A percentile compares a stretch with the other conserved stretches of the same genome.
Evolutionary conservation across 1,140 invertebrate species (phyloP).

Genomic region (Ooceraea biroi): DNA sequence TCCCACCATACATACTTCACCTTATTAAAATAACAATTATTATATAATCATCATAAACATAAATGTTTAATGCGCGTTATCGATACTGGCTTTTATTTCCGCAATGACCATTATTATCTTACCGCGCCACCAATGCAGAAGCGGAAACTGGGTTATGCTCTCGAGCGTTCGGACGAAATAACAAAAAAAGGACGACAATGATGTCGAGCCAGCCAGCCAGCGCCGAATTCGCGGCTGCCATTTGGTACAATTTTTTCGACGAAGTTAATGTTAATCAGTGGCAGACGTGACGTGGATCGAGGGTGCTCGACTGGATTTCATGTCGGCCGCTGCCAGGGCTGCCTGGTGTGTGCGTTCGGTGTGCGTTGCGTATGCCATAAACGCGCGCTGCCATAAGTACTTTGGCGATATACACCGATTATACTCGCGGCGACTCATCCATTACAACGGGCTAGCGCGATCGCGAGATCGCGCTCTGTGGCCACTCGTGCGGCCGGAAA

Average conservation of each 20-base stretch:
- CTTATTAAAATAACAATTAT: too few relatives aligned
- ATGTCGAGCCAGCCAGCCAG: constrained; percentile 26
- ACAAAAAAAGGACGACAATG: constrained; percentile 32
- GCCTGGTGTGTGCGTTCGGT: constrained; percentile 33
- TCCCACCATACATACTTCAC: too few relatives aligned
- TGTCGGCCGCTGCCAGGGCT: constrained; percentile 71
- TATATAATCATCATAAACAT: too few relatives aligned
- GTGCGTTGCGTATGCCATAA: constrained; percentile 71
- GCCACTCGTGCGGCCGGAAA: constrained; percentile 64
- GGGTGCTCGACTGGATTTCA: constrained; percentile 73
- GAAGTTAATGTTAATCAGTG: constrained; percentile 77
- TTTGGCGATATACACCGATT: constrained; percentile 69
- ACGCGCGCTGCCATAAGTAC: constrained; percentile 75
- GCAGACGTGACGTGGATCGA: constrained; percentile 74
- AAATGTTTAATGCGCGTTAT: background rate
- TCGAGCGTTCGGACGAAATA: constrained; percentile 32
- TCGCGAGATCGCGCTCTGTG: constrained; percentile 36
- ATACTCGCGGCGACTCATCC: constrained; percentile 64
- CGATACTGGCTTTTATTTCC: background rate
- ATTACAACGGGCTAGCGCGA: constrained; percentile 71
- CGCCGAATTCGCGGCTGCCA: constrained; percentile 54
- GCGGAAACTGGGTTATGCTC: constrained; percentile 58
- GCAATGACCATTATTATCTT: constrained; percentile 19
- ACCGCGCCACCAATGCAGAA: constrained; percentile 20
- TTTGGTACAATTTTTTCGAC: constrained; percentile 75